Conservation (phyloP, 2,113 vertebrate species). For the Morone saxatilis region DNA sequence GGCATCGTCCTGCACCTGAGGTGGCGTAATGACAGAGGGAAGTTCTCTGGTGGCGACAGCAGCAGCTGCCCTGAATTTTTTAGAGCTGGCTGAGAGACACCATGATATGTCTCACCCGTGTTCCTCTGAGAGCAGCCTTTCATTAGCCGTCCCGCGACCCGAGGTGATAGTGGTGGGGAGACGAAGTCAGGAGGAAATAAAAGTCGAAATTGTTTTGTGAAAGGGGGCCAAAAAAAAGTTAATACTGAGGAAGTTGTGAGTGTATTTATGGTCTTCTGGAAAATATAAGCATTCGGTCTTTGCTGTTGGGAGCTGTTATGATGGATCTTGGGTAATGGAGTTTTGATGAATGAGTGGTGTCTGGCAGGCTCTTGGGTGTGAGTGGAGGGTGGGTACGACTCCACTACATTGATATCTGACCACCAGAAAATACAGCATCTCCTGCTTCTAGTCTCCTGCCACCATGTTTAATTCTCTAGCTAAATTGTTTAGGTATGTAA, state of each 20-base stretch:
- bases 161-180: conserved; percentile 53
- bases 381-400: conserved; percentile 39
- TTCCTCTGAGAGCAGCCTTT: conserved; percentile 74
- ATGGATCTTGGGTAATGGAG: conserved; percentile 81
- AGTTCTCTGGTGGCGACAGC: conserved; percentile 63
- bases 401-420: conserved; percentile 54
- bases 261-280: conserved; percentile 68
- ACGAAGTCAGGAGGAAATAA: conserved; percentile 67
- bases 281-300: conserved; percentile 57
- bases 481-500: conserved; percentile 62
- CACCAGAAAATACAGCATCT: conserved; percentile 49
- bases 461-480: conserved; percentile 39
- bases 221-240: conserved; percentile 64
- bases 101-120: conserved; percentile 69
- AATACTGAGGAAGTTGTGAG: conserved; percentile 58
- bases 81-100: conserved; percentile 66
- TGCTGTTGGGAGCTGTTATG: conserved; percentile 64
- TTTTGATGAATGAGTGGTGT: conserved; percentile 79
- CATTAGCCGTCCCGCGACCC: conserved; percentile 72
- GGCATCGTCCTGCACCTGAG: conserved; percentile 47
- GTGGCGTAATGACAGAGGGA: conserved; percentile 56
- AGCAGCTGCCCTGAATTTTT: conserved; percentile 76
- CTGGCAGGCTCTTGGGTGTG: conserved; percentile 40
- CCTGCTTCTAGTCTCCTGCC: neutral
- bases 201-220: conserved; percentile 75